Evolutionary conservation across 2,888 invertebrate species (phyloP).

Genomic region (Halictus quadricinctus): DNA sequence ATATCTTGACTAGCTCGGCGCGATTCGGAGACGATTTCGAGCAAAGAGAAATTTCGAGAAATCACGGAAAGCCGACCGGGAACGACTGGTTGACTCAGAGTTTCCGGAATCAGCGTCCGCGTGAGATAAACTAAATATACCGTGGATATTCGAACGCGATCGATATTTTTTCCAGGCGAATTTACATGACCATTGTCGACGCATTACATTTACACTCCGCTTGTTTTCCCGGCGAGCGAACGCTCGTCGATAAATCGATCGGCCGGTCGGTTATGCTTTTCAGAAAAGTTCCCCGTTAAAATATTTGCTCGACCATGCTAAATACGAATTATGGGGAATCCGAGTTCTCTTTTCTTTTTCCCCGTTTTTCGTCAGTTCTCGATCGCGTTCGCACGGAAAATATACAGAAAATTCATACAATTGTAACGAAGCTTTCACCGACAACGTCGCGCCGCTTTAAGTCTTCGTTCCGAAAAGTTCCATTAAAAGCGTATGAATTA

Average conservation of each 20-base stretch:
- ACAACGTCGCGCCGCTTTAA: not conserved
- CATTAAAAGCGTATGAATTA: conserved; percentile 16
- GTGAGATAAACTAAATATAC: not conserved
- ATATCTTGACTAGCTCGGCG: not conserved
- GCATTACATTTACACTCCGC: conserved; percentile 34
- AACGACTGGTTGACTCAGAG: not conserved
- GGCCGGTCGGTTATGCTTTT: conserved; percentile 5
- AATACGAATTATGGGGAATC: conserved; percentile 24
- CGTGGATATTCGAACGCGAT: not conserved
- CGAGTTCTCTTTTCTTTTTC: not conserved
- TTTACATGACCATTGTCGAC: conserved; percentile 19
- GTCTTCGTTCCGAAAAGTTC: conserved; percentile 3
- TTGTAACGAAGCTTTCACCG: not conserved
- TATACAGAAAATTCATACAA: conserved; percentile 1
- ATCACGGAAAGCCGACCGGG: not conserved
- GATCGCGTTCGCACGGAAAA: not conserved
- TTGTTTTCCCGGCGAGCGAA: conserved; percentile 32
- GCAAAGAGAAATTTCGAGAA: not conserved
- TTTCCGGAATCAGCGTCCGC: not conserved
- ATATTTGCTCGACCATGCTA: conserved; percentile 23
- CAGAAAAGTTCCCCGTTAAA: conserved; percentile 26
- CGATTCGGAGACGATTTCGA: not conserved
- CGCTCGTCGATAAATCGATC: conserved; percentile 38
- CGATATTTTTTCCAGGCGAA: conserved; percentile 23
- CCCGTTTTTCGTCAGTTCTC: too few species aligned